Evolutionary conservation across 1,140 invertebrate genomes (phyloP).

Genomic region (Caenorhabditis latens): DNA sequence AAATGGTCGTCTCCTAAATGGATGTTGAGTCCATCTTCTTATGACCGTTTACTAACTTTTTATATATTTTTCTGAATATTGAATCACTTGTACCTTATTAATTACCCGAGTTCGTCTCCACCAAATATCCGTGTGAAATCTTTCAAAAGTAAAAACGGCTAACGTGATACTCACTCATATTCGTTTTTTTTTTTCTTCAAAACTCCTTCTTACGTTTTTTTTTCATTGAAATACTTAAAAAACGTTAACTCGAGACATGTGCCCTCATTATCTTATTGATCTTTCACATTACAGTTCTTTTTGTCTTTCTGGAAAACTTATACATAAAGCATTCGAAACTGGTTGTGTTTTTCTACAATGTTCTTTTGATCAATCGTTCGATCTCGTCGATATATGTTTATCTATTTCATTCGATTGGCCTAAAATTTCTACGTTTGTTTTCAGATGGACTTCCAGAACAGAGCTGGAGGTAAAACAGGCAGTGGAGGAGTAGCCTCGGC

Average conservation of each 20-base stretch:
- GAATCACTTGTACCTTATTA: not conserved
- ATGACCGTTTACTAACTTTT: too few species aligned
- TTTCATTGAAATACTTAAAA: not conserved
- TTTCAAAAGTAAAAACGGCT: conserved; percentile 5
- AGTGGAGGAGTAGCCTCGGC: conserved; percentile 97
- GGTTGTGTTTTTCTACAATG: not conserved
- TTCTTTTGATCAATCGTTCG: not conserved
- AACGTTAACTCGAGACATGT: not conserved
- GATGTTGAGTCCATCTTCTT: not conserved
- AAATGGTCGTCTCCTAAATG: not conserved
- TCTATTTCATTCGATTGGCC: not conserved
- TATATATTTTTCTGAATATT: not conserved
- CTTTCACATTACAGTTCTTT: conserved; percentile 4
- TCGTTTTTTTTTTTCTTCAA: not conserved
- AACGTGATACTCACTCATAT: conserved; percentile 20
- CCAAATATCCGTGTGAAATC: not conserved
- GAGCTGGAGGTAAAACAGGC: conserved; percentile 97
- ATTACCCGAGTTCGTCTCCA: not conserved
- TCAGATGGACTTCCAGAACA: conserved; percentile 94
- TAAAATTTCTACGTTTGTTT: conserved; percentile 11
- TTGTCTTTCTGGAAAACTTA: not conserved
- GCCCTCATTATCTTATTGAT: conserved; percentile 8
- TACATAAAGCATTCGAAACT: not conserved
- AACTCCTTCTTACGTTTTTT: not conserved
- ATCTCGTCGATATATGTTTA: not conserved